Conservation (phyloP, 2,888 invertebrate genomes). For the Protodeltote pygarga region DNA sequence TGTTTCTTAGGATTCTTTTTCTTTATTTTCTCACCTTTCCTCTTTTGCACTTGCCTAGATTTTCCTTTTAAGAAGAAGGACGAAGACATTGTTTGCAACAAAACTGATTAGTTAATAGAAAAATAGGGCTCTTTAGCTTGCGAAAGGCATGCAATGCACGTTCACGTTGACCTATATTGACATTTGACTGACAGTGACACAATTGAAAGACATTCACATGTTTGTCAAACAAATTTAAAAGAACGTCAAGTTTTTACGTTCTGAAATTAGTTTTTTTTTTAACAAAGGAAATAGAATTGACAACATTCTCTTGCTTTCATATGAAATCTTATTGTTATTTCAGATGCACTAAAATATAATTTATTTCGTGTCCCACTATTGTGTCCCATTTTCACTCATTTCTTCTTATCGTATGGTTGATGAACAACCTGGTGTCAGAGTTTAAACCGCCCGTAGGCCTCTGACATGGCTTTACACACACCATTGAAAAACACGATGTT, state of each 20-base stretch:
- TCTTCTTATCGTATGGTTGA: no score
- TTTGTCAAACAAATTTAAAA: neutral
- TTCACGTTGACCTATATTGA: slow-evolving; percentile 8
- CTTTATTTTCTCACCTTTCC: slow-evolving; percentile 81
- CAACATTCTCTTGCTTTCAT: no score
- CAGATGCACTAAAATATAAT: no score
- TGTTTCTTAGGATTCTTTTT: slow-evolving; percentile 73
- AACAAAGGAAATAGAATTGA: no score
- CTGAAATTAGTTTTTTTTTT: no score
- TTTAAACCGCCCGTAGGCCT: no score
- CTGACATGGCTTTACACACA: no score
- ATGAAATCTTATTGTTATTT: no score
- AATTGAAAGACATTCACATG: neutral
- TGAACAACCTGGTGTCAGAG: no score
- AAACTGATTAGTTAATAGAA: slow-evolving; percentile 13
- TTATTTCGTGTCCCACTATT: no score
- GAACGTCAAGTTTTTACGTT: neutral
- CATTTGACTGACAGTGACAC: slow-evolving; percentile 9
- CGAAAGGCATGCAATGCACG: slow-evolving; percentile 31
- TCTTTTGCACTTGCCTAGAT: slow-evolving; percentile 84
- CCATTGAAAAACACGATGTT: no score
- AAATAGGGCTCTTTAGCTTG: slow-evolving; percentile 3
- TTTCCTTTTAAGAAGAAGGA: slow-evolving; percentile 88
- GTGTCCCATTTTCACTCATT: no score
- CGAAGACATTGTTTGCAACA: slow-evolving; percentile 75